Evolutionary conservation across 2,888 invertebrate species (phyloP).

Genomic region (Archips xylosteana): DNA sequence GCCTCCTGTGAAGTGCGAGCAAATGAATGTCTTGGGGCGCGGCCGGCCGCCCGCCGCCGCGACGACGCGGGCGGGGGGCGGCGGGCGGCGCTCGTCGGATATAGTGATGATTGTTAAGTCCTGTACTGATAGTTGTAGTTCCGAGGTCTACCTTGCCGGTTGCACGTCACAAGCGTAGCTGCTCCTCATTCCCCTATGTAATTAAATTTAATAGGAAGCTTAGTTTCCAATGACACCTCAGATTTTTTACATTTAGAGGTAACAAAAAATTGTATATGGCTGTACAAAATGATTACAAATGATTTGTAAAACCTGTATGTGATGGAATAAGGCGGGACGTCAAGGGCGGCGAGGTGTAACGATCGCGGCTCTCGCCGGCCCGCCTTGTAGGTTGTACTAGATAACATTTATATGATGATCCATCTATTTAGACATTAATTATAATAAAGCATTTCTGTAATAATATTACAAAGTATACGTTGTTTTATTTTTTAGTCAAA

Average conservation of each 20-base stretch:
- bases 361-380: conserved; percentile 70
- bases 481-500: conserved; percentile 63
- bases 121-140: conserved; percentile 83
- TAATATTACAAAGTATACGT: conserved; percentile 83
- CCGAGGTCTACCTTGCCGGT: conserved; percentile 83
- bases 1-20: conserved; percentile 66
- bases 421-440: conserved; percentile 88
- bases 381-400: conserved; percentile 83
- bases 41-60: conserved; percentile 73
- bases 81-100: conserved; percentile 60
- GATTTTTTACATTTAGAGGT: conserved; percentile 85
- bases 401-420: conserved; percentile 87
- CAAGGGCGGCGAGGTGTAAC: conserved; percentile 67
- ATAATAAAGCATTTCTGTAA: conserved; percentile 89
- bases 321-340: conserved; percentile 78
- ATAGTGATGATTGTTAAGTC: conserved; percentile 85
- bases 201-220: conserved; percentile 84
- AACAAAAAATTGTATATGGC: conserved; percentile 86
- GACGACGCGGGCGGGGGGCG: conserved; percentile 54
- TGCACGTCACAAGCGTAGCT: conserved; percentile 82
- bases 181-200: conserved; percentile 84
- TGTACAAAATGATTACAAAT: conserved; percentile 85
- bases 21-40: conserved; percentile 61
- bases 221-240: conserved; percentile 85
- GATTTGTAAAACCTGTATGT: conserved; percentile 84